Base-by-base conservation (phyloP, 1,140 invertebrate species). In the Nilaparvata lugens region DNA sequence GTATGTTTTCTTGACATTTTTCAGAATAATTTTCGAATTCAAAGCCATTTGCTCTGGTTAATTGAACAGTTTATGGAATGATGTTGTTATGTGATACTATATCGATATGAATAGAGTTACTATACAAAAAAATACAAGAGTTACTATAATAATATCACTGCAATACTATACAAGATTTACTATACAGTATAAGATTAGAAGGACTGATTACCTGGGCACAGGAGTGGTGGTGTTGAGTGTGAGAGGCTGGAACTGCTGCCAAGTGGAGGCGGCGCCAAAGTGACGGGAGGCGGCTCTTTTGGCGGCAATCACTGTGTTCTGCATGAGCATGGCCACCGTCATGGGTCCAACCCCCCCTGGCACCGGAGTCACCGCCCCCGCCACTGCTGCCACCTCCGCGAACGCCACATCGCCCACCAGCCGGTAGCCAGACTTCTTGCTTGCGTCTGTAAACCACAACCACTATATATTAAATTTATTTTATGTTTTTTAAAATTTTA, bases 261-360 rank as follows among this genome's bases (percentile, higher is more conserved):
- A 94, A 23, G 73, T 67, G 2, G 66, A 74, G 13, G 71, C 73
- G 0, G 81, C 63, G 7, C 1, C 7, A 9, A 35, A 35, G 2
- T 86, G 65, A 19, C 75, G 78, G 14, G 81, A 71, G n/a, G 79
- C 79, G 28, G 82, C 73, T 62, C 80, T 77, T 69, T 82, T 71
- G 23, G 94, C 93, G 24, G 91, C 88, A 58, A 87, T 78, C 4
- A 97, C 88, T 0, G 95, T 98, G 73, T 99, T 99, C 67, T 87
- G 85, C 83, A 99, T 91, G 7, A 98, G 76, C 95, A 98, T 98
- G 11, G 95, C 93, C 19, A 98, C 95, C 0, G 95, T 98, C 93
- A 98, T 97, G 7, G 95, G 95, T 0, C 96, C 96, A 56, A 99
- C 96, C 62, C 97, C 96, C 25, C 95, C 95, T 11, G 97, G 97